phyloP scores from a whole-genome alignment of 2,113 vertebrate genomes.

The Phyllostomus discolor region DNA sequence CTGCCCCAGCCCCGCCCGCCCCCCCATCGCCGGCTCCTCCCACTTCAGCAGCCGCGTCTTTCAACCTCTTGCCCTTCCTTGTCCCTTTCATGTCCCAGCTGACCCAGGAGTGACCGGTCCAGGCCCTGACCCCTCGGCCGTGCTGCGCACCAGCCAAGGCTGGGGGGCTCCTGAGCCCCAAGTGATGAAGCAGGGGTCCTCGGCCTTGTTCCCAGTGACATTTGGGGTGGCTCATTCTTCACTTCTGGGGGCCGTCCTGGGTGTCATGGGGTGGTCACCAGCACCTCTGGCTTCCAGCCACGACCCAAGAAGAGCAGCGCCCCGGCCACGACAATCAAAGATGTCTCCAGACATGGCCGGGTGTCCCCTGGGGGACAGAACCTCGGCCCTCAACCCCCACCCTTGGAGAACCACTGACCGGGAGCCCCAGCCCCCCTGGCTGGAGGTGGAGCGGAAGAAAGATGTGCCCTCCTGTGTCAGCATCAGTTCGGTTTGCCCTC shows the following conservation, averaged over 20 bases:
- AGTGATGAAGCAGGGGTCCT: background rate
- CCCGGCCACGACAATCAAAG: background rate
- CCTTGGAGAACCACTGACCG: background rate
- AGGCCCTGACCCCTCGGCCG: background rate
- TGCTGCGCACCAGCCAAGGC: background rate
- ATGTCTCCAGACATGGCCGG: background rate
- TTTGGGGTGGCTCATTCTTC: background rate
- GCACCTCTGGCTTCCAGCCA: background rate
- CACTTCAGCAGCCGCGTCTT: background rate
- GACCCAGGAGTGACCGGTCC: background rate
- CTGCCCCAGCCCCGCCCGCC: fast-evolving
- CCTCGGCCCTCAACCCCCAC: fast-evolving
- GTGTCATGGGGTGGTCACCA: fast-evolving
- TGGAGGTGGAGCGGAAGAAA: background rate
- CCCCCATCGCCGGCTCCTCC: background rate
- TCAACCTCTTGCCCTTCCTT: background rate
- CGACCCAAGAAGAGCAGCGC: background rate
- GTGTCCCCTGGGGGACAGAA: background rate
- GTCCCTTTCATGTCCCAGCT: background rate
- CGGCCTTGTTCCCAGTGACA: fast-evolving
- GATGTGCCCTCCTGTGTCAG: background rate
- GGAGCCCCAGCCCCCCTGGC: background rate
- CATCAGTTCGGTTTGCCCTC: background rate
- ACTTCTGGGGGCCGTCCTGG: background rate
- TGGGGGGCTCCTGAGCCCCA: background rate